Percentiles rank a stretch among this genome's conserved stretches.
These are phyloP conservation scores for Epicampocera succincta DNA, from an alignment of 2,888 invertebrate species.

Conservation along the genomic window DNA sequence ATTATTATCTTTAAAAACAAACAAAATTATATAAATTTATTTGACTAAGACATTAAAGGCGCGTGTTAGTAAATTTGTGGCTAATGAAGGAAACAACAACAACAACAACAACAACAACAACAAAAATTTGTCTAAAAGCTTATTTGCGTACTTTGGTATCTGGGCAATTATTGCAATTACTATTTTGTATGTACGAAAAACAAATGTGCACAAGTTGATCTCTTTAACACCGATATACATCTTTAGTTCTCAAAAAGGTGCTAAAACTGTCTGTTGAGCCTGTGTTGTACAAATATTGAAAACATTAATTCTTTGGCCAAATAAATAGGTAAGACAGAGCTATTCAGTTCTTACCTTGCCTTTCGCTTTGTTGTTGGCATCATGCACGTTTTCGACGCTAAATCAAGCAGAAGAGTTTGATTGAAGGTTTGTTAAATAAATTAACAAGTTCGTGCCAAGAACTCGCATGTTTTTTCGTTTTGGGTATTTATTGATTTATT, in stretches of 20 bases:
- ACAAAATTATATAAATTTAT: neutral
- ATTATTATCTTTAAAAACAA: conserved; percentile 1
- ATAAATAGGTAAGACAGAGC: conserved; percentile 6
- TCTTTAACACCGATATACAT: neutral
- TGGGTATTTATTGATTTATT: neutral
- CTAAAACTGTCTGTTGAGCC: conserved; percentile 45
- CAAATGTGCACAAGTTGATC: conserved; percentile 1
- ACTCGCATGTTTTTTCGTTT: conserved; percentile 3
- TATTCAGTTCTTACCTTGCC: conserved; percentile 21
- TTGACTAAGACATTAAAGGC: conserved; percentile 14
- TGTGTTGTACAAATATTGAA: conserved; percentile 6
- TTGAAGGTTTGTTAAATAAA: conserved; percentile 15
- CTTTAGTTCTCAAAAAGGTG: conserved; percentile 22
- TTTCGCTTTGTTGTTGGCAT: neutral
- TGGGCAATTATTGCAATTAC: neutral
- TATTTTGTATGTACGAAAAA: too few relatives aligned
- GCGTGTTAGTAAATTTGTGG: conserved; percentile 9
- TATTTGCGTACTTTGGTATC: neutral
- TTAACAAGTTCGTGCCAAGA: conserved; percentile 8
- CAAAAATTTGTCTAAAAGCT: neutral
- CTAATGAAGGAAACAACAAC: neutral
- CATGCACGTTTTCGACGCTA: neutral
- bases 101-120: neutral
- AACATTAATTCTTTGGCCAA: conserved; percentile 12
- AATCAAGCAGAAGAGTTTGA: neutral